Percentiles rank a stretch among this genome's conserved stretches.
These are phyloP conservation scores for Gymnothorax reevesii DNA, from an alignment of 2,797 vertebrate species.

Conservation along the genomic window DNA sequence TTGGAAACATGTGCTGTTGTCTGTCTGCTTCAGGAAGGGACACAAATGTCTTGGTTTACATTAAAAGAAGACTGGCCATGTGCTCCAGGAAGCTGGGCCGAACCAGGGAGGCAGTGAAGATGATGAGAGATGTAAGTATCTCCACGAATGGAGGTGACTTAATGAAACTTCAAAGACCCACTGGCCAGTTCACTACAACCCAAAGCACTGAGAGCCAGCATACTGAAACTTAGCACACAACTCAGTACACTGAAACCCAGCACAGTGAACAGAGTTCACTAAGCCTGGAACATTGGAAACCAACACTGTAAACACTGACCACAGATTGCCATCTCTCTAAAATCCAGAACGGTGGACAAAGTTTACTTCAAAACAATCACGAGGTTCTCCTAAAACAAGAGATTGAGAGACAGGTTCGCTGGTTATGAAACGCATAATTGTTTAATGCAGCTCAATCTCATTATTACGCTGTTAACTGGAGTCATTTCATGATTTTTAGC, in stretches of 20 bases:
- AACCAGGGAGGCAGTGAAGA: constrained; percentile 96
- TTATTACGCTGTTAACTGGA: background rate
- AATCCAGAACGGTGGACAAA: background rate
- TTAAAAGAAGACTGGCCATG: constrained; percentile 97
- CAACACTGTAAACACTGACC: background rate
- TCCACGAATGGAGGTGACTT: too few species aligned
- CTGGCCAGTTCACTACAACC: background rate
- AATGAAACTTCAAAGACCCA: background rate
- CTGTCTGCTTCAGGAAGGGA: constrained; percentile 81
- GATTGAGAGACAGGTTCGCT: background rate
- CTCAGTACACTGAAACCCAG: background rate
- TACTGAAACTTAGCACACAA: background rate
- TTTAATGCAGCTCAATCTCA: background rate
- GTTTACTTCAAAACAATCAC: too few species aligned
- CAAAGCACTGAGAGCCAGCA: background rate
- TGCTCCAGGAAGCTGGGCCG: constrained; percentile 95
- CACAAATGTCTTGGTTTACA: constrained; percentile 97
- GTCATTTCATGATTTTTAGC: background rate
- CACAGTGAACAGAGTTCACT: background rate
- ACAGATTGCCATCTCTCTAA: background rate
- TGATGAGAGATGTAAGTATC: constrained; percentile 97
- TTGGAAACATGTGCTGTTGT: background rate
- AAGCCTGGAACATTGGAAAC: background rate
- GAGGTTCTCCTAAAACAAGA: background rate
- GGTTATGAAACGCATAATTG: background rate